Evolutionary conservation across 2,888 invertebrate genomes (phyloP).

Genomic region (Mesodorylaimus sp.): DNA sequence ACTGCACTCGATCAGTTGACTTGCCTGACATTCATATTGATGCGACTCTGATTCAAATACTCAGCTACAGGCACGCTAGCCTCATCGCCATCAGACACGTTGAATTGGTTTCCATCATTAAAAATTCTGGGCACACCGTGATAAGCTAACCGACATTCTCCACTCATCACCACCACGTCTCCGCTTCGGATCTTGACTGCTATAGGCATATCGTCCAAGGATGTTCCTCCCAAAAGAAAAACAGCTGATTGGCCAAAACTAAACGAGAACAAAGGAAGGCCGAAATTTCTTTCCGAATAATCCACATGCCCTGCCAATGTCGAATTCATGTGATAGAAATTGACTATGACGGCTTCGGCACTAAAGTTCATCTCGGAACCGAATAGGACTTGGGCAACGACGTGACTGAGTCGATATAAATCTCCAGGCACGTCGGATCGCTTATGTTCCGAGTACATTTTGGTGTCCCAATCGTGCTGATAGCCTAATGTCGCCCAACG

Average conservation of each 20-base stretch:
- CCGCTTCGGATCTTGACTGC: conserved; percentile 60
- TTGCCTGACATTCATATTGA: conserved; percentile 84
- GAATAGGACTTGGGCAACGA: conserved; percentile 36
- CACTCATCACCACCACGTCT: conserved; percentile 76
- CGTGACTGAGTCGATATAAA: conserved; percentile 45
- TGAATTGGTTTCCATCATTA: conserved; percentile 30
- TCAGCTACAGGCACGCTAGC: conserved; percentile 26
- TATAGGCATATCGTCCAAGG: conserved; percentile 23
- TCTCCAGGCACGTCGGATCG: conserved; percentile 40
- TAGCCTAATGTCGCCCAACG: conserved; percentile 91
- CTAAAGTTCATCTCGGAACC: conserved; percentile 40
- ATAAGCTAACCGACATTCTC: conserved; percentile 60
- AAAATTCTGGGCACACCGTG: conserved; percentile 82
- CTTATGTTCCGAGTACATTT: conserved; percentile 41
- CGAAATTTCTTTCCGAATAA: conserved; percentile 64
- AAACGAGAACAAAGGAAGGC: conserved; percentile 69
- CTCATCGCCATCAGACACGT: conserved; percentile 22
- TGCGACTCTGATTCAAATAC: conserved; percentile 53
- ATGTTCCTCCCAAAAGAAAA: conserved; percentile 65
- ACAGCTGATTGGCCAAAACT: conserved; percentile 89
- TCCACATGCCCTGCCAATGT: conserved; percentile 84
- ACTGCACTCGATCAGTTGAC: too few relatives aligned
- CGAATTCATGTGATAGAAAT: conserved; percentile 81
- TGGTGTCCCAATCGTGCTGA: conserved; percentile 93
- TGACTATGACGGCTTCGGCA: conserved; percentile 84